Evolutionary conservation across 2,888 invertebrate species (phyloP).

Genomic region (Gerosis bhagava): DNA sequence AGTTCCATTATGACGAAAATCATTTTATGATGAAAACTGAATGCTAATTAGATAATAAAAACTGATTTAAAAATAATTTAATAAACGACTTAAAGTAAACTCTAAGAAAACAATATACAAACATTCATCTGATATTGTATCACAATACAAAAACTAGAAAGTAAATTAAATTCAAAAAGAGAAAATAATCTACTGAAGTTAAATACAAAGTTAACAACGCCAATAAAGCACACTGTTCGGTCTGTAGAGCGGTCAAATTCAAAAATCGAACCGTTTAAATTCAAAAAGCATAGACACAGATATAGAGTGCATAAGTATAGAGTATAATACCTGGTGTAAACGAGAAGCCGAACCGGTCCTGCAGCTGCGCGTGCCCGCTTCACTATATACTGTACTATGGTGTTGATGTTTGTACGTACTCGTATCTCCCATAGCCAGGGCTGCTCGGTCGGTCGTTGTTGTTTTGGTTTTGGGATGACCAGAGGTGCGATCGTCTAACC

Average conservation of each 20-base stretch:
- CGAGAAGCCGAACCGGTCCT: constrained; percentile 72
- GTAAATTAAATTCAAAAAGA: too few species aligned
- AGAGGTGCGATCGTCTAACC: constrained; percentile 13
- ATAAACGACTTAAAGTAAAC: too few species aligned
- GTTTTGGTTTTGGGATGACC: constrained; percentile 16
- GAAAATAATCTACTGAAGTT: too few species aligned
- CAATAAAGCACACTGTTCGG: too few species aligned
- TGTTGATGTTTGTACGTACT: constrained; percentile 25
- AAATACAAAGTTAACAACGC: too few species aligned
- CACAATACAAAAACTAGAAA: too few species aligned
- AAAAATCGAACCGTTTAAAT: constrained; percentile 19
- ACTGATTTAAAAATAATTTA: too few species aligned
- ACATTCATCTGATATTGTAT: too few species aligned
- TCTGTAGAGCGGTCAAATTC: constrained; percentile 3
- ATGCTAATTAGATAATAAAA: too few species aligned
- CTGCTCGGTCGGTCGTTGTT: constrained; percentile 20
- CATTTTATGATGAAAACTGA: too few species aligned
- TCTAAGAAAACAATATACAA: too few species aligned
- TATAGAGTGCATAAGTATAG: constrained; percentile 29
- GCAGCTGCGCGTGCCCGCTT: constrained; percentile 72
- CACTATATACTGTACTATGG: constrained; percentile 29
- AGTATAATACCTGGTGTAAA: constrained; percentile 56
- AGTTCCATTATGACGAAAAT: too few species aligned
- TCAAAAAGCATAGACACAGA: constrained; percentile 20
- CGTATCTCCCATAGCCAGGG: constrained; percentile 27